Evolutionary conservation across 2,888 invertebrate genomes (phyloP).

Genomic region (Bhutanitis thaidina): DNA sequence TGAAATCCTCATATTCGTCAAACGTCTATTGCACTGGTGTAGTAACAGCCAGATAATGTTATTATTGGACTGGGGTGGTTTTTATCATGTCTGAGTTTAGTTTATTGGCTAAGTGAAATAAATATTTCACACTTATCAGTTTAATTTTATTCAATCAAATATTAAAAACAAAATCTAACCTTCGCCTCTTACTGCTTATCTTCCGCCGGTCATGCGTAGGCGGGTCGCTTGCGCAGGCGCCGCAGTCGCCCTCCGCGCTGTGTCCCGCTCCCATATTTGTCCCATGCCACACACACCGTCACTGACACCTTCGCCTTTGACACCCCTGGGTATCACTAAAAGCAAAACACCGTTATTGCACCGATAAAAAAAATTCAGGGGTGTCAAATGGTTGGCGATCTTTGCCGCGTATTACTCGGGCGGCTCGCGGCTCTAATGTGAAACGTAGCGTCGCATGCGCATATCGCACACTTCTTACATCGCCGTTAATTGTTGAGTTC

Average conservation of each 20-base stretch:
- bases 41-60: no score
- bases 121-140: no score
- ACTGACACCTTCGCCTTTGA: constrained; percentile 60
- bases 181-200: constrained; percentile 63
- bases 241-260: constrained; percentile 72
- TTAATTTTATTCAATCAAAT: no score
- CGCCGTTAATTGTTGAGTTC: constrained; percentile 57
- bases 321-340: constrained; percentile 41
- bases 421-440: constrained; percentile 70
- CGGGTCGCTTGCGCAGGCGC: constrained; percentile 74
- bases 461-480: constrained; percentile 52
- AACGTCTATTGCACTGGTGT: no score
- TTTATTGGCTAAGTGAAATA: no score
- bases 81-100: no score
- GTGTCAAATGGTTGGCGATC: constrained; percentile 43
- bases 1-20: no score
- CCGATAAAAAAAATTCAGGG: constrained; percentile 1
- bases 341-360: constrained; percentile 11
- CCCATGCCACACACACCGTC: constrained; percentile 70
- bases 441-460: constrained; percentile 71
- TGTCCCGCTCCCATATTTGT: constrained; percentile 74
- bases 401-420: constrained; percentile 56
- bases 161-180: constrained; percentile 45
- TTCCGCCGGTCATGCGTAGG: constrained; percentile 66
- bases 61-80: no score